Conservation (phyloP, 2,888 invertebrate genomes). For the Netelia fuscicornis region DNA sequence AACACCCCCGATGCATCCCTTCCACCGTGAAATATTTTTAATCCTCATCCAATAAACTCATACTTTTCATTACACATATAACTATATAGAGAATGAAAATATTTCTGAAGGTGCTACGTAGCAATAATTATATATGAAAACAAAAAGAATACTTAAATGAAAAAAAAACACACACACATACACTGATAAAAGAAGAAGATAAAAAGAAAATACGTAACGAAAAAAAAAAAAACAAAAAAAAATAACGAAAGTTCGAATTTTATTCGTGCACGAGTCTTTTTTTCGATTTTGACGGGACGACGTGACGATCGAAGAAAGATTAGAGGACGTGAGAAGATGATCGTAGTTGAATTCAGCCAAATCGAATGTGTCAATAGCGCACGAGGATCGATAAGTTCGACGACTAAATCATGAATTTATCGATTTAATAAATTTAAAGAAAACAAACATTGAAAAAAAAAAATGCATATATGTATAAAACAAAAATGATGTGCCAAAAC, state of each 20-base stretch:
- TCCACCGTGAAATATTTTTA: conserved; percentile 41
- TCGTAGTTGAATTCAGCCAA: conserved; percentile 34
- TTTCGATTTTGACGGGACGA: background rate
- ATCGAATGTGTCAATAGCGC: conserved; percentile 24
- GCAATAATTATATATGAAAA: conserved; percentile 57
- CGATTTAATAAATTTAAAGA: conserved; percentile 1
- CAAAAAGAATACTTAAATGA: conserved; percentile 1
- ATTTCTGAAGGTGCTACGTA: conserved; percentile 68
- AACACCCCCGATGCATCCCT: too few relatives aligned
- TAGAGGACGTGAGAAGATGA: conserved; percentile 1
- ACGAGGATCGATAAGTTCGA: conserved; percentile 23
- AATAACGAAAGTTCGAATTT: conserved; percentile 23
- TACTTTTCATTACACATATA: conserved; percentile 64
- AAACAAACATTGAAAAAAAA: background rate
- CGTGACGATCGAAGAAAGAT: conserved; percentile 5
- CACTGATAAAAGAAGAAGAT: background rate
- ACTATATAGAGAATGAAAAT: conserved; percentile 55
- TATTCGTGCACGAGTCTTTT: conserved; percentile 37
- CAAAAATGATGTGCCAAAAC: conserved; percentile 44
- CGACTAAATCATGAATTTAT: conserved; percentile 6
- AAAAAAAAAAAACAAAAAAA: background rate
- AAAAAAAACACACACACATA: conserved; percentile 35
- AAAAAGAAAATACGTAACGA: conserved; percentile 29
- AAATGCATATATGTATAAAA: too few relatives aligned
- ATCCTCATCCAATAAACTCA: conserved; percentile 47